Base-by-base conservation (phyloP, 2,113 vertebrate species). In the Peromyscus polionotus region DNA sequence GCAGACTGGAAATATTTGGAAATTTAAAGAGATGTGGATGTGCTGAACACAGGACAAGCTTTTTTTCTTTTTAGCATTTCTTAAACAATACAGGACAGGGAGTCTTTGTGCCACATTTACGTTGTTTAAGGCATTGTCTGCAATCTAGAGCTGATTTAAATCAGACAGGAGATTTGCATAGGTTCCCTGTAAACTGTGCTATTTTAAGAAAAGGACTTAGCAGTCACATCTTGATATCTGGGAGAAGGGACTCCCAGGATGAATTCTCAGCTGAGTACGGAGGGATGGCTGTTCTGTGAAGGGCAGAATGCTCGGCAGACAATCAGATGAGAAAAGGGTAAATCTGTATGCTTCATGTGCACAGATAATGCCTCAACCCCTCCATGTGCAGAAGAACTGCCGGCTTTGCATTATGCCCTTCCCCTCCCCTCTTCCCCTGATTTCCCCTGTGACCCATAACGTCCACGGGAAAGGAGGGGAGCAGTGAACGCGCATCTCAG, bases 391-490 rank as follows among this genome's bases (percentile, higher is more conserved):
- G 67, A 33, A 48, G 39, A 88, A 42, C 28, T 45, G 4, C 70
- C n/a, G 33, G 14, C 7, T n/a, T 59, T 5, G 19, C 61, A 1
- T 8, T 3, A 42, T 24, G 28, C 28, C 36, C 16, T 28, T 31
- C 45, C 57, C 61, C 33, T 65, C 26, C 20, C 28, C 19, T 84
- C 36, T 3, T 14, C 77, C 36, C 75, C 63, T 59, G 57, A 70
- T 89, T 92, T 54, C 91, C 59, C 63, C 48, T 20, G 83, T 85
- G 96, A 92, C 70, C 89, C n/a, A 5, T 7, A 36, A 45, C 48
- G 13, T 79, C 65, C 7, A 1, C 8, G 0, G 20, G 39, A 31
- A 4, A 51, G 61, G n/a, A 80, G 67, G 22, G 42, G 67, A 67
- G 45, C 61, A 6, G 59, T 1, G 33, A 67, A 4, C 48, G 36